Base-by-base conservation (phyloP, 2,797 vertebrate species). In the Anguilla obscura region DNA sequence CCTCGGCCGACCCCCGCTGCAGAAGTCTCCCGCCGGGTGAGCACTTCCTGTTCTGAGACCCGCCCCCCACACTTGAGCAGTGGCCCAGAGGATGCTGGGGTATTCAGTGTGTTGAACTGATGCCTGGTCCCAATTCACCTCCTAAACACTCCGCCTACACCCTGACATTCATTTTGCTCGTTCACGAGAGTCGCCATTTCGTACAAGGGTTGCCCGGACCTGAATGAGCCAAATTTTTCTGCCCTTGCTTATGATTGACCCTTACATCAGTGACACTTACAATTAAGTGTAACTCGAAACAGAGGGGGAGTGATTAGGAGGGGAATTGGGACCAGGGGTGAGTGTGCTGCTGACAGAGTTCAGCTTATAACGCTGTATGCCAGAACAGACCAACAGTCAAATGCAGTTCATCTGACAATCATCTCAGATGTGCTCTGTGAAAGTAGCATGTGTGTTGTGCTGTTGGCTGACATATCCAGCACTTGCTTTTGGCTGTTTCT, bases 21-120 rank as follows among this genome's bases (percentile, higher is more conserved):
- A 96, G 88, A 97, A 96, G 89, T 96, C 97, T 82, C 69, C 95
- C 76, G 88, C 96, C 36, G 97, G 98, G 98, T 97, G 95, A 92
- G 91, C 18, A 24, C 45, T 82, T 86, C 36, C 74, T 86, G 87
- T 80, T 27, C 60, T 52, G 7, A 52, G 30, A 18, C 30, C 50
- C 63, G 10, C 21, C 66, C 50, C 45, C 9, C 27, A 6, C 36
- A 24, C 48, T 50, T 82, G 74, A 40, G 74, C 7, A 5, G 0
- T 12, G 33, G 74, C 74, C 36, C 9, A 45, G 33, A 40, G 36
- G 74, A 79, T 45, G 16, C 33, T 79, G 74, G 74, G 30, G 33
- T 1, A 79, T 79, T 3, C 0, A 1, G 69, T 30, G 69, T 30
- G n/a, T 33, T 71, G 16, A 30, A 30, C 27, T 71, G n/a, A 71